Percentiles rank a stretch among this genome's conserved stretches.
phyloP scores from a whole-genome alignment of 2,113 vertebrate genomes.

The Stegostoma tigrinum region DNA sequence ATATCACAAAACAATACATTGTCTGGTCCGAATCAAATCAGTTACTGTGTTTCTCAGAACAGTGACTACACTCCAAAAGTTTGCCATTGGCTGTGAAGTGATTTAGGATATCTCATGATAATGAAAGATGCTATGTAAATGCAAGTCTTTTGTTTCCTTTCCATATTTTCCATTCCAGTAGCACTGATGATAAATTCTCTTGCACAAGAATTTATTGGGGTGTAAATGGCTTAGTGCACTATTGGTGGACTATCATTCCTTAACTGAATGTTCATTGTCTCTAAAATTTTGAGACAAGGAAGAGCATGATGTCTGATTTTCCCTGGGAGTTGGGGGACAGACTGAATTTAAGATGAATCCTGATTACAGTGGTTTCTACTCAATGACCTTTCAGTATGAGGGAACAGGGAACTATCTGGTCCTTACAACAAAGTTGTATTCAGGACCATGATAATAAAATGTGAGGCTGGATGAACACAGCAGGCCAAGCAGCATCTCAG shows the following conservation, averaged over 20 bases:
- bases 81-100: neutral
- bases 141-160: neutral
- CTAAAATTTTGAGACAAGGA: neutral
- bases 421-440: no score
- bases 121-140: neutral
- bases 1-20: neutral
- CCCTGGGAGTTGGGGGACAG: no score
- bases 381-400: no score
- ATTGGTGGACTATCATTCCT: neutral
- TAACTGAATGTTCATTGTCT: neutral
- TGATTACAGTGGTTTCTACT: neutral
- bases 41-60: neutral
- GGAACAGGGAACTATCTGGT: no score
- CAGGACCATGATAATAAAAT: no score
- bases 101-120: no score
- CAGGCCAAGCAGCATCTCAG: no score
- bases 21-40: neutral
- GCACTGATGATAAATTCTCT: neutral
- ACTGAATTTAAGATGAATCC: neutral
- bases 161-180: neutral
- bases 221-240: neutral
- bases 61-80: no score
- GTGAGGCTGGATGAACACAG: no score
- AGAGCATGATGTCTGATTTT: neutral
- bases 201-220: neutral